Conservation (phyloP, 2,888 invertebrate species). For the Stenichneumon culpator region DNA sequence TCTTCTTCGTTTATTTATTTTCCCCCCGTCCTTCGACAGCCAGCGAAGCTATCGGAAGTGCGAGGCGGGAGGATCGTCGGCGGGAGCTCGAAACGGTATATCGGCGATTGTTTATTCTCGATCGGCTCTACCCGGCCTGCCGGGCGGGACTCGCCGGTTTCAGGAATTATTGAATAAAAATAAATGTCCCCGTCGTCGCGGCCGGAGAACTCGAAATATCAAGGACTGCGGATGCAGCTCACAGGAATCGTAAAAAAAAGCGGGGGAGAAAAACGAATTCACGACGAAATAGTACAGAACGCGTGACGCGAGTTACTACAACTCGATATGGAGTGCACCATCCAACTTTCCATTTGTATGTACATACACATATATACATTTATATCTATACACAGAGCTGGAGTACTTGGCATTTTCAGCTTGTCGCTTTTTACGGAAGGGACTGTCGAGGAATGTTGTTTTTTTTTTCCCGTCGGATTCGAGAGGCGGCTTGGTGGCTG, state of each 20-base stretch:
- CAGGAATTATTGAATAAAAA: slow-evolving; percentile 66
- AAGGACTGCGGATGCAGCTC: slow-evolving; percentile 32
- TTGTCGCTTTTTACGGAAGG: slow-evolving; percentile 1
- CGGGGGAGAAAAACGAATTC: slow-evolving; percentile 38
- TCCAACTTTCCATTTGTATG: slow-evolving; percentile 33
- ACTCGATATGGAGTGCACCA: slow-evolving; percentile 50
- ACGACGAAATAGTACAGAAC: slow-evolving; percentile 52
- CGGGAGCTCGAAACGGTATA: neutral
- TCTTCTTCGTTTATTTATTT: slow-evolving; percentile 11
- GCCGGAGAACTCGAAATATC: slow-evolving; percentile 42
- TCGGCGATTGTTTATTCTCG: slow-evolving; percentile 57
- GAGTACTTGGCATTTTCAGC: slow-evolving; percentile 1
- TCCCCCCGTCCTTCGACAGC: slow-evolving; percentile 11
- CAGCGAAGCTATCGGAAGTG: slow-evolving; percentile 2
- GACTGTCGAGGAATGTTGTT: slow-evolving; percentile 2
- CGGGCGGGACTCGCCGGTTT: slow-evolving; percentile 28
- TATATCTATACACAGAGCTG: neutral
- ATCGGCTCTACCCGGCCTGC: slow-evolving; percentile 20
- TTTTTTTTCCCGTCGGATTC: slow-evolving; percentile 7
- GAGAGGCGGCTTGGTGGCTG: slow-evolving; percentile 18
- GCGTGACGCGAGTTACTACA: slow-evolving; percentile 50
- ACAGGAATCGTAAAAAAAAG: neutral
- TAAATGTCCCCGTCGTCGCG: slow-evolving; percentile 50
- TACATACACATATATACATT: neutral
- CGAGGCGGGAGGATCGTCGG: neutral